phyloP scores from a whole-genome alignment of 2,113 vertebrate genomes.

The Sylvietta virens region DNA sequence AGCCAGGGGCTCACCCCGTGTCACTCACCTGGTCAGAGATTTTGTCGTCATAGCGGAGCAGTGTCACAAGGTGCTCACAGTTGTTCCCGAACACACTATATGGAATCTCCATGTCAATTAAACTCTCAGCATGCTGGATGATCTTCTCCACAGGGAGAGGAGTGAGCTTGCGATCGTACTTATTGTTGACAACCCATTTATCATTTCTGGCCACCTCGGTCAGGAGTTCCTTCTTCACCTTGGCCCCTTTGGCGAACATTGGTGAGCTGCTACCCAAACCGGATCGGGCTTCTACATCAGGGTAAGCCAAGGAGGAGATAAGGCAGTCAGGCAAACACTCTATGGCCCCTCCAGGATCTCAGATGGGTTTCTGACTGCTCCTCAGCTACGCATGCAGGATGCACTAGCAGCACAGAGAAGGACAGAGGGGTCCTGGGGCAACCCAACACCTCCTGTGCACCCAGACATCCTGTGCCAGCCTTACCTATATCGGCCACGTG shows the following conservation, averaged over 20 bases:
- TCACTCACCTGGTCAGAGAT: constrained; percentile 76
- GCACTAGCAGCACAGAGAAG: too few relatives aligned
- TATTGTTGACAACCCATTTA: constrained; percentile 86
- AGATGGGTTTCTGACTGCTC: background rate
- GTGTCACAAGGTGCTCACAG: constrained; percentile 94
- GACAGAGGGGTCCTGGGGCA: fast-evolving
- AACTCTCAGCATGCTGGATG: constrained; percentile 75
- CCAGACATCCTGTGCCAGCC: too few relatives aligned
- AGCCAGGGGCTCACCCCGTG: fast-evolving
- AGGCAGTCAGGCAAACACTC: background rate
- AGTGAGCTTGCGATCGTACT: constrained; percentile 78
- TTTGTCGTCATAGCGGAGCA: constrained; percentile 80
- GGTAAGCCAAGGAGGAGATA: fast-evolving
- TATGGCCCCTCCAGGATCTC: background rate
- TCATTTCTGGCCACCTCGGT: constrained; percentile 83
- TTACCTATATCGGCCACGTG: constrained; percentile 88
- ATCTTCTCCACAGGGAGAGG: constrained; percentile 82
- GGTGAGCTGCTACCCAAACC: too few relatives aligned
- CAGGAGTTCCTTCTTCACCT: constrained; percentile 88
- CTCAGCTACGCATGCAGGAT: too few relatives aligned
- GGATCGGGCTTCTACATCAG: background rate
- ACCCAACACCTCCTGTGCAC: background rate
- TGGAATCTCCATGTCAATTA: constrained; percentile 81
- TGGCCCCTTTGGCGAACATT: fast-evolving
- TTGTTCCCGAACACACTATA: constrained; percentile 69